Evolutionary conservation across 1,140 invertebrate species (phyloP), one percentile per base, ranked within the genome.

Genomic region (Bombus consobrinus): DNA sequence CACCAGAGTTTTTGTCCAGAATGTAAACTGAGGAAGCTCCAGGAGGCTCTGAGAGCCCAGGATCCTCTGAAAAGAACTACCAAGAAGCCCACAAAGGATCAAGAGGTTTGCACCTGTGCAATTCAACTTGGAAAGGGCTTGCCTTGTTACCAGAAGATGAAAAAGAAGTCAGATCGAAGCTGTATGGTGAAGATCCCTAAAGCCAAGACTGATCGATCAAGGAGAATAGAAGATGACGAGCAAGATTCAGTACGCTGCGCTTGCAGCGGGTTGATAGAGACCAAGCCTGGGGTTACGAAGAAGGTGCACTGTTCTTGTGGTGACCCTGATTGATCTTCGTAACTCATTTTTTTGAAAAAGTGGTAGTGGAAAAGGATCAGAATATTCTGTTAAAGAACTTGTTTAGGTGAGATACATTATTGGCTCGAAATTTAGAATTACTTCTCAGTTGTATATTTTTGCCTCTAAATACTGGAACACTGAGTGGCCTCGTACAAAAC

Each of bases 181-280:
- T 88, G 81, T 32, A 79, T 88, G 43, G 91, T 68, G 2, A 89
- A 86, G 68, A 90, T 92, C 32, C 12, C 87, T 9, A 91, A 66
- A 15, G 39, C 25, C 39, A 92, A 90, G 41, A 18, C 18, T 53
- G 18, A 53, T 53, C 47, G 47, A 8, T 9, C 37, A 39, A 41
- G 4, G 9, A 71, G 5, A 41, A 57, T 6, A 2, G 4, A n/a
- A 2, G 34, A 53, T 12, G 74, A 78, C 13, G n/a, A 69, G 0
- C 12, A 72, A 0, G 41, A 43, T 12, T 34, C 12, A 0, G 4
- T 43, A 3, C 32, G 28, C 13, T 86, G 80, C 6, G 8, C n/a
- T 1, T 83, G 85, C 72, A 76, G 39, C 4, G 28, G 18, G 1
- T 5, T 41, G 0, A 18, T 80, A 1, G 83, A 78, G 15, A 41